Percentiles rank a stretch among this genome's conserved stretches.
Evolutionary conservation across 2,113 vertebrate species (phyloP).

Genomic region (Carlito syrichta): DNA sequence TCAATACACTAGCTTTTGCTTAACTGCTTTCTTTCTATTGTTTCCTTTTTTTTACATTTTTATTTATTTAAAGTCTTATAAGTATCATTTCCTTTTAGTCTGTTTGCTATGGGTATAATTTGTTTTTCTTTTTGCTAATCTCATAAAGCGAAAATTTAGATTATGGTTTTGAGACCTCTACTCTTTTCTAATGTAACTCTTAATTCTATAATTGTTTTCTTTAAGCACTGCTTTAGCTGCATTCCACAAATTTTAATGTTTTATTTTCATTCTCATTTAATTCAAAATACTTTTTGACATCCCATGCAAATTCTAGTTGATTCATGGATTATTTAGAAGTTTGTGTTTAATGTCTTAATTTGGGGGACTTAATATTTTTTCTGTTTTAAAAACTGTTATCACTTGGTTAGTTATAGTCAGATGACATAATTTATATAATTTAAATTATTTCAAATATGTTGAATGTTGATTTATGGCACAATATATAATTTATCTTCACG

Average conservation of each 20-base stretch:
- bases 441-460: background rate
- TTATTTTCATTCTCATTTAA: background rate
- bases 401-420: background rate
- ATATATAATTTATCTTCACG: background rate
- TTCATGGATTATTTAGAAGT: background rate
- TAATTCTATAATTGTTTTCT: background rate
- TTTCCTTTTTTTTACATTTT: background rate
- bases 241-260: background rate
- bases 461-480: background rate
- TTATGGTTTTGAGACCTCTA: background rate
- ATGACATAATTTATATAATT: background rate
- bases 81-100: background rate
- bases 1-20: background rate
- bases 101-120: background rate
- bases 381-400: background rate
- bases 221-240: background rate
- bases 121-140: background rate
- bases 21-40: background rate
- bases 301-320: background rate
- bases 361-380: background rate
- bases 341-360: background rate
- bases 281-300: background rate
- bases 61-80: background rate
- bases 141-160: background rate
- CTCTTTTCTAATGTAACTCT: background rate